Base-by-base conservation (phyloP, 2,888 invertebrate species). In the Macaria notata region DNA sequence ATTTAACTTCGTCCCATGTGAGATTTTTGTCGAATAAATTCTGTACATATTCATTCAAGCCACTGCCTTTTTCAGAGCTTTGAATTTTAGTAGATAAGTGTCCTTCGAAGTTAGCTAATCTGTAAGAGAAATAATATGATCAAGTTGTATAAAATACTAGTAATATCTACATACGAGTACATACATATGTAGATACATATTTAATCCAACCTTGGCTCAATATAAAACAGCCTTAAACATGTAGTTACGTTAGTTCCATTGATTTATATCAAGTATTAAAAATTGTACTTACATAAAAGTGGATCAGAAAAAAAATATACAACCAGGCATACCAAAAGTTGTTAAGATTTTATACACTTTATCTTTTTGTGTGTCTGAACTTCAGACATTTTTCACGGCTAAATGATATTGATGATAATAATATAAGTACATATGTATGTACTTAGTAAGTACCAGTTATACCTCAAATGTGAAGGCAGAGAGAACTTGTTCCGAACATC, bases 1-100 rank as follows among this genome's bases (percentile, higher is more conserved):
- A 98, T 59, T 92, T 88, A 0, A 99, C 92, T 70, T 97, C 97
- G n/a, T 94, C 87, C 98, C 98, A 98, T 1, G 95, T 95, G 19
- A 98, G 79, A 1, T 95, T 93, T 57, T 94, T 92, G 81, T 98
- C 98, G 71, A 98, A 96, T 62, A 97, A 91, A 56, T 92, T 93
- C 38, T 92, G 90, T 0, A 97, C 95, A 71, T 97, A 98, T 69
- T 95, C 94, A 71, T 94, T 95, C 42, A 98, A 90, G 0, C 96
- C 96, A 0, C 97, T 97, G 7, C 94, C 94, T 36, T 85, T 84
- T n/a, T 83, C 84, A 0, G 93, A 78, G 44, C 72, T 92, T 43
- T 83, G 86, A 60, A 92, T 91, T 75, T 90, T 91, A 3, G 84
- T 86, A 36, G 91, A 83, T 31, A 92, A 66, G 33, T 79, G 77